A percentile compares a stretch with the other conserved stretches of the same genome.
Evolutionary conservation across 2,888 invertebrate genomes (phyloP).

Genomic region (Pristionchus maxplancki): DNA sequence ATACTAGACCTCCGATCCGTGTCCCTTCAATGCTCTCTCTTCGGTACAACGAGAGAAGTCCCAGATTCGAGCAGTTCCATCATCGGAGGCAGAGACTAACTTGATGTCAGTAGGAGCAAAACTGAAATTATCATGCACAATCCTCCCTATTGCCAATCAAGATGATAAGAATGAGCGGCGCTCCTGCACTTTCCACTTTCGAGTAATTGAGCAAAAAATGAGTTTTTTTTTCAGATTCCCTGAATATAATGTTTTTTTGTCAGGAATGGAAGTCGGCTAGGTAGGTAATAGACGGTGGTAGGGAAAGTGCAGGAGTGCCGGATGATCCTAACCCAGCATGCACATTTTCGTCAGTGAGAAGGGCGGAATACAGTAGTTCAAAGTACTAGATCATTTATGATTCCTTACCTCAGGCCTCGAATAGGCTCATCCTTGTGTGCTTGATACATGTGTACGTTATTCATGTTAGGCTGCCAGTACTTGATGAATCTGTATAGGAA

Average conservation of each 20-base stretch:
- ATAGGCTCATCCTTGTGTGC: slow-evolving; percentile 98
- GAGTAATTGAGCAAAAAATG: too few relatives aligned
- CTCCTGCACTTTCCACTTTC: too few relatives aligned
- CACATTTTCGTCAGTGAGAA: too few relatives aligned
- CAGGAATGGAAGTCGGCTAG: too few relatives aligned
- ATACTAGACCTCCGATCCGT: slow-evolving; percentile 76
- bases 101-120: slow-evolving; percentile 99
- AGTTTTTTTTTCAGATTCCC: too few relatives aligned
- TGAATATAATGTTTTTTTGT: too few relatives aligned
- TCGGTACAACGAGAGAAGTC: slow-evolving; percentile 95
- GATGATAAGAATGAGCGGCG: too few relatives aligned
- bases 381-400: too few relatives aligned
- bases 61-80: slow-evolving; percentile 98
- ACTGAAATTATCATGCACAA: slow-evolving; percentile 81
- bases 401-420: slow-evolving; percentile 90
- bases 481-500: slow-evolving; percentile 83
- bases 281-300: too few relatives aligned
- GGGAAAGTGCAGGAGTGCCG: too few relatives aligned
- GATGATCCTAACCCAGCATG: too few relatives aligned
- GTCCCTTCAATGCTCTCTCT: slow-evolving; percentile 87
- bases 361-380: too few relatives aligned
- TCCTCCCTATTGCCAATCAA: background rate
- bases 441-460: slow-evolving; percentile 99
- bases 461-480: slow-evolving; percentile 99
- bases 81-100: slow-evolving; percentile 99